Percentiles rank a stretch among this genome's conserved stretches.
These are phyloP conservation scores for Sarcophaga carnaria DNA, from an alignment of 2,888 invertebrate genomes.

Conservation along the genomic window DNA sequence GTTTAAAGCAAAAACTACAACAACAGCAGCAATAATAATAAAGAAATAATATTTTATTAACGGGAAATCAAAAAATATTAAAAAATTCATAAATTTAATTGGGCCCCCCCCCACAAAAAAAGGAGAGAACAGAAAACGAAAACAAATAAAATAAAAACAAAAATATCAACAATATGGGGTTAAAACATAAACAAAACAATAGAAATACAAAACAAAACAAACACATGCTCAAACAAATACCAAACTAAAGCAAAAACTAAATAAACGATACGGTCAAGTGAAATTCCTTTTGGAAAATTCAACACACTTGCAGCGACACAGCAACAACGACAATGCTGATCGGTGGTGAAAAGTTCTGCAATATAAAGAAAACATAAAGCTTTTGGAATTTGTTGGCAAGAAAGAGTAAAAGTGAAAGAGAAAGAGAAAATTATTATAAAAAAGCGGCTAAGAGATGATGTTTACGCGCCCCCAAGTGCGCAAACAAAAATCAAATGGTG, in stretches of 20 bases:
- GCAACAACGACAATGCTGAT: conserved; percentile 1
- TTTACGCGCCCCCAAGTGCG: conserved; percentile 87
- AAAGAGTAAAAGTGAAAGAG: conserved; percentile 3
- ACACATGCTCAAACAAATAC: conserved; percentile 2
- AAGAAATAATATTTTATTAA: conserved; percentile 49
- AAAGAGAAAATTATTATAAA: conserved; percentile 1
- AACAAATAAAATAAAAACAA: conserved; percentile 27
- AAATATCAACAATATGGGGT: neutral
- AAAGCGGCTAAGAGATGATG: conserved; percentile 83
- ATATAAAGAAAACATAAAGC: conserved; percentile 37
- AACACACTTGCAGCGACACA: neutral
- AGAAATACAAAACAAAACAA: conserved; percentile 42
- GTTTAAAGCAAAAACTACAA: neutral
- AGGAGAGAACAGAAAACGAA: conserved; percentile 31
- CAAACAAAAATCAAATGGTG: conserved; percentile 82
- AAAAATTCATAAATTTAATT: conserved; percentile 48
- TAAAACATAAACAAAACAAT: conserved; percentile 42
- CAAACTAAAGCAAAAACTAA: conserved; percentile 23
- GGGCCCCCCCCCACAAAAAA: neutral
- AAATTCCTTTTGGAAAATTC: neutral
- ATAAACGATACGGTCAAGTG: conserved; percentile 13
- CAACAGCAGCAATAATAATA: conserved; percentile 2
- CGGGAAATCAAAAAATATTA: conserved; percentile 37
- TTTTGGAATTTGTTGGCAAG: conserved; percentile 10
- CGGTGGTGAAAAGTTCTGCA: conserved; percentile 40